A percentile compares a stretch with the other conserved stretches of the same genome.
These are phyloP conservation scores for Panagrolaimus sp. DNA, from an alignment of 1,140 invertebrate species.

Conservation along the genomic window DNA sequence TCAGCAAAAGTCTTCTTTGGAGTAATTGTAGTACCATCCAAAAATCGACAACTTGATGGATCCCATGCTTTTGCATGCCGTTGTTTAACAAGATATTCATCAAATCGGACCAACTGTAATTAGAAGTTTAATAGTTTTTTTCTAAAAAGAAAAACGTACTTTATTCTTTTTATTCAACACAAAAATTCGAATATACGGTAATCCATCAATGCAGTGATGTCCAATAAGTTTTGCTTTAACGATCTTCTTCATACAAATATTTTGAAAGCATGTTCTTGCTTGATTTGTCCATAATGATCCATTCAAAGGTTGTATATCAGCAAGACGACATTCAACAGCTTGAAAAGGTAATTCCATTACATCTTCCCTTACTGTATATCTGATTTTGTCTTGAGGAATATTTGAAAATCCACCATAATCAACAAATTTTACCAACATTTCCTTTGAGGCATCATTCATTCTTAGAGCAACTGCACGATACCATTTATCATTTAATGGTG, in stretches of 20 bases:
- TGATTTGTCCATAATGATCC: constrained; percentile 62
- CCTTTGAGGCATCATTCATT: constrained; percentile 58
- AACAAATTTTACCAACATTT: constrained; percentile 75
- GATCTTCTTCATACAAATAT: constrained; percentile 39
- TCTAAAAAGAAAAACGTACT: constrained; percentile 11
- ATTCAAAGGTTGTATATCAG: constrained; percentile 75
- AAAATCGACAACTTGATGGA: constrained; percentile 23
- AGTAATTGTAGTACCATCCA: too few relatives aligned
- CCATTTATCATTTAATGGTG: constrained; percentile 76
- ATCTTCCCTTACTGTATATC: constrained; percentile 54
- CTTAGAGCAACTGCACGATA: constrained; percentile 76
- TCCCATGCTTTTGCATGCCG: constrained; percentile 37
- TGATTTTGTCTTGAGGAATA: constrained; percentile 69
- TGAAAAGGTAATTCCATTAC: constrained; percentile 89
- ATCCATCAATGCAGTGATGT: constrained; percentile 20
- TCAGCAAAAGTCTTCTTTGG: too few relatives aligned
- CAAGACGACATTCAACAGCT: constrained; percentile 84
- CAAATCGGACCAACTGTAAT: constrained; percentile 42
- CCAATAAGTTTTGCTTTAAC: constrained; percentile 45
- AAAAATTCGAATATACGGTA: constrained; percentile 33
- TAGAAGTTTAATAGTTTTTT: neutral
- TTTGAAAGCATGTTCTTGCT: constrained; percentile 40
- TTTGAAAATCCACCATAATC: constrained; percentile 86
- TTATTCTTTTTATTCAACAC: constrained; percentile 45
- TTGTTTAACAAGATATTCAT: constrained; percentile 37